Evolutionary conservation across 64 coral and sea anemone species (phyloP), one percentile per base, ranked within the genome.

Genomic region (Catalaphyllia jardinei): DNA sequence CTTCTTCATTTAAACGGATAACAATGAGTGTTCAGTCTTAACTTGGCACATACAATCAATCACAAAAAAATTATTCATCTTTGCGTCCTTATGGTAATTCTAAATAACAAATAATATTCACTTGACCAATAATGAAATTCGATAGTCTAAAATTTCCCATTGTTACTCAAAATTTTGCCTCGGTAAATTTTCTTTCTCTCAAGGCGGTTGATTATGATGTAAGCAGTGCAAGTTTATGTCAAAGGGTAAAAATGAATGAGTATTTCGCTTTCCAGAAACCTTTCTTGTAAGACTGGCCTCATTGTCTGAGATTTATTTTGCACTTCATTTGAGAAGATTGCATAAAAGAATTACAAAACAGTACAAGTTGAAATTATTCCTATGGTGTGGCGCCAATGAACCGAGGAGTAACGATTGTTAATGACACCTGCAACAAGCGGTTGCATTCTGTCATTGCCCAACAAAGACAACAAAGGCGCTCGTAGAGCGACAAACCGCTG

Each of bases 401-500:
- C 59, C n/a, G 29, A 61, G 10, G 15, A 31, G 25, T 29, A 27
- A 46, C 11, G 4, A 50, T 22, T 24, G 1, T 10, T 14, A 2
- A 42, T 17, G 62, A 18, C 79, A 83, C 80, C 80, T 63, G 60
- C 31, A 64, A 63, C 13, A 59, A 83, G 30, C 31, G 1, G 33
- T 35, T 10, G 10, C 10, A 52, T 60, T 12, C 3, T 27, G 24
- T 79, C 20, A 25, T 69, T 69, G 29, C 4, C n/a, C 4, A 11
- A 69, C 10, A 55, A 79, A 38, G 31, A 16, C 42, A 52, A 78
- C 22, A 55, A 79, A 38, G 31, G 30, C 18, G 4, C 28, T 83
- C 3, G 80, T 19, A 17, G 8, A n/a, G 61, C 20, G 61, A 83
- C 33, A 83, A 61, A 61, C 52, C 78, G 78, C 78, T 80, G 78